phyloP scores from a whole-genome alignment of 2,113 vertebrate species.

The Laterallus jamaicensis region DNA sequence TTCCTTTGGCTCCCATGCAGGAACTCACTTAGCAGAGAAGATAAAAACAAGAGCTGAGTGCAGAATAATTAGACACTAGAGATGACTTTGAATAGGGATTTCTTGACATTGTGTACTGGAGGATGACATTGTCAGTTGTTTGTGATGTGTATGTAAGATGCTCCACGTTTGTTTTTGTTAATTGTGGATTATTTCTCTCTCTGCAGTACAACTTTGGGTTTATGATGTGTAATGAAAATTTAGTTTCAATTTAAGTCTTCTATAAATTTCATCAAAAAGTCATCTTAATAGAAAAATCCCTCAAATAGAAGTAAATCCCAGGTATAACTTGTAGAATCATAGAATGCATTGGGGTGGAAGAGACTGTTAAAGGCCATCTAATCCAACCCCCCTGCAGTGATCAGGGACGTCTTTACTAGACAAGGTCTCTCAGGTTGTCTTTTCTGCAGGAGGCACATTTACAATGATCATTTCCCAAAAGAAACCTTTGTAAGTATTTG shows the following conservation, averaged over 20 bases:
- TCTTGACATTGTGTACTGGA: not conserved
- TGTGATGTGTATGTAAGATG: not conserved
- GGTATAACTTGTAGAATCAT: not conserved
- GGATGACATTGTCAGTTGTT: not conserved
- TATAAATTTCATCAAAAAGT: not conserved
- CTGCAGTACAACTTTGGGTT: not conserved
- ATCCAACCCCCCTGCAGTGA: too few species aligned
- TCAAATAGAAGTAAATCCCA: not conserved
- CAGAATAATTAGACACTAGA: constrained; percentile 26
- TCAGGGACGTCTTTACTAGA: too few species aligned
- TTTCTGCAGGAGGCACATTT: not conserved
- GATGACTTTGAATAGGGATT: not conserved
- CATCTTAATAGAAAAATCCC: not conserved
- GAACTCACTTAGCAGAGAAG: constrained; percentile 70
- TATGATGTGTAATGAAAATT: not conserved
- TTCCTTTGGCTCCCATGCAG: constrained; percentile 63
- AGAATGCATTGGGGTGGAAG: too few species aligned
- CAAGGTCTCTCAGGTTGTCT: not conserved
- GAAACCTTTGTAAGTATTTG: not conserved
- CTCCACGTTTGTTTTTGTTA: not conserved
- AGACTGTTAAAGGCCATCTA: too few species aligned
- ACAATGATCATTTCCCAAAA: not conserved
- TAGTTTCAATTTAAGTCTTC: not conserved
- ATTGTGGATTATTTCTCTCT: not conserved
- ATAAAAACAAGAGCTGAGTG: constrained; percentile 62